Evolutionary conservation across 2,797 vertebrate species (phyloP).

Genomic region (Acanthornis magna): DNA sequence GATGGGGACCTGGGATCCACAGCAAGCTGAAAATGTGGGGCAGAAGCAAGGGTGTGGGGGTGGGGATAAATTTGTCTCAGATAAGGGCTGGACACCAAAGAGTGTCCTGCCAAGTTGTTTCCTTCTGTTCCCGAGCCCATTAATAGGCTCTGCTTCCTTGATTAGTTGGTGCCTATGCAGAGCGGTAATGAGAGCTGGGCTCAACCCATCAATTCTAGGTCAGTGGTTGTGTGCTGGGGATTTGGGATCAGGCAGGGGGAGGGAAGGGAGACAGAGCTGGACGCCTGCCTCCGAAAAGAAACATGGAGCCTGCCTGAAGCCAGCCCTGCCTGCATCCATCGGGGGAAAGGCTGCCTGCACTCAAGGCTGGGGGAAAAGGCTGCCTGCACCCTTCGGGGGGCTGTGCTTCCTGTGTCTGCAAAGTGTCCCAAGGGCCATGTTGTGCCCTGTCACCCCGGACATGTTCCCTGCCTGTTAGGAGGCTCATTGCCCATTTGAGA

Average conservation of each 20-base stretch:
- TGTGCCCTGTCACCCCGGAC: fast-evolving
- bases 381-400: background rate
- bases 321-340: background rate
- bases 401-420: background rate
- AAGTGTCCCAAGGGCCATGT: background rate
- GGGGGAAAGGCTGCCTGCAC: background rate
- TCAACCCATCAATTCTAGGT: constrained; percentile 59
- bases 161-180: constrained; percentile 26
- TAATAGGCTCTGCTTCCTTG: constrained; percentile 57
- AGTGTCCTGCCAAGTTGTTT: constrained; percentile 4
- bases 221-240: constrained; percentile 36
- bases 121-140: background rate
- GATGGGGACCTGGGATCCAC: background rate
- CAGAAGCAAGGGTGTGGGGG: background rate
- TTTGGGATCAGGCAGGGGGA: background rate
- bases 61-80: background rate
- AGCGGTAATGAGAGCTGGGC: constrained; percentile 16
- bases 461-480: fast-evolving
- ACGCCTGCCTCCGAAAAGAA: background rate
- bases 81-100: background rate
- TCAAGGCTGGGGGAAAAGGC: background rate
- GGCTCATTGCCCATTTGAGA: background rate
- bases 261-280: background rate
- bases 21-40: background rate
- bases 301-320: background rate